A percentile compares a stretch with the other conserved stretches of the same genome.
These are phyloP conservation scores for Dioctria linearis DNA, from an alignment of 2,888 invertebrate genomes.

Conservation along the genomic window DNA sequence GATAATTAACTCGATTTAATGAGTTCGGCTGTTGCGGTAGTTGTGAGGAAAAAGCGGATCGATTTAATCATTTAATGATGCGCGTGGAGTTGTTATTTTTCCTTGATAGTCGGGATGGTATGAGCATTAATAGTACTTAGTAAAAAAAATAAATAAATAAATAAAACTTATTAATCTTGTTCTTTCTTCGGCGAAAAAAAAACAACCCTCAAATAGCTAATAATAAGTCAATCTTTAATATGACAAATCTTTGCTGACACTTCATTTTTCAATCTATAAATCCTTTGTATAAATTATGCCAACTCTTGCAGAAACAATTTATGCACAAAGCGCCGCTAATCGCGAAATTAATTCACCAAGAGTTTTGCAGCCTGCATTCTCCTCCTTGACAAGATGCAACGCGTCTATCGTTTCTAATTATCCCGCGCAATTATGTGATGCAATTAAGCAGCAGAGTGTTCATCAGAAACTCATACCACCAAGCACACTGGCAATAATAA, in stretches of 20 bases:
- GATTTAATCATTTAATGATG: no score
- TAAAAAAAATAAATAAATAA: no score
- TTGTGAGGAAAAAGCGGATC: no score
- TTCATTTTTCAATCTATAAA: neutral
- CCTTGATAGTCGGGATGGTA: no score
- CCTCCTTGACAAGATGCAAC: neutral
- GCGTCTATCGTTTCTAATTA: no score
- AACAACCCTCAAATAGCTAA: no score
- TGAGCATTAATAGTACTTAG: no score
- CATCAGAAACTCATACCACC: conserved; percentile 1
- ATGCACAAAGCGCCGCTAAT: neutral
- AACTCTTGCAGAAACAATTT: neutral
- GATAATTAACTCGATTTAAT: conserved; percentile 43
- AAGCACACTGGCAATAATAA: neutral
- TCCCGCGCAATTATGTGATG: neutral
- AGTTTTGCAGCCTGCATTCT: neutral
- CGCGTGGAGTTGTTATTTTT: no score
- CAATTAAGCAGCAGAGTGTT: neutral
- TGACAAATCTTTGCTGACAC: neutral
- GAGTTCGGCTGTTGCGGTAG: neutral
- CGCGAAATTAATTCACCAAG: conserved; percentile 1
- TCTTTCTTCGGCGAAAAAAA: no score
- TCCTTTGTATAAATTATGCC: no score
- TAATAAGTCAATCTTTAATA: neutral
- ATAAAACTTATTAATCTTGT: no score